phyloP scores from a whole-genome alignment of 2,113 vertebrate species.

The Oncorhynchus gorbuscha region DNA sequence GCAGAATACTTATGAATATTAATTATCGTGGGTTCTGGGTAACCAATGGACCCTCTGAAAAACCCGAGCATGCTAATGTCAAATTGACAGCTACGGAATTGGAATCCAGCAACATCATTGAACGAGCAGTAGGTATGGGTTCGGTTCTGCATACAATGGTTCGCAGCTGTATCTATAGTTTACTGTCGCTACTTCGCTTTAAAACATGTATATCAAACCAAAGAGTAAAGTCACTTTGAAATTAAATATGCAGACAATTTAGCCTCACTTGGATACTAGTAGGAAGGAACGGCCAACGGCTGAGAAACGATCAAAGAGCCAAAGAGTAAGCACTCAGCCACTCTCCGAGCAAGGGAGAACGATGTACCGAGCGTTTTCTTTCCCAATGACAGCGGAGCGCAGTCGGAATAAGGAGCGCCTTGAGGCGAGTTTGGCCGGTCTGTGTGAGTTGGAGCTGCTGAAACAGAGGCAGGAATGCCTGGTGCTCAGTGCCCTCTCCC shows the following conservation, averaged over 20 bases:
- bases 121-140: not conserved
- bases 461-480: constrained; percentile 69
- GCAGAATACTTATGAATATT: constrained; percentile 28
- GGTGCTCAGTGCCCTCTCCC: constrained; percentile 62
- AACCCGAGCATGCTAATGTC: constrained; percentile 33
- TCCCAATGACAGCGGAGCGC: constrained; percentile 62
- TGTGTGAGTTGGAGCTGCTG: constrained; percentile 71
- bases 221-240: not conserved
- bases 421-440: constrained; percentile 68
- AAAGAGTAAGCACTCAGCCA: not conserved
- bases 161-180: not conserved
- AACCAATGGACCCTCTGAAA: constrained; percentile 34
- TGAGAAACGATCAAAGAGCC: not conserved
- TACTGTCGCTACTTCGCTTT: not conserved
- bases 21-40: not conserved
- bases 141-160: not conserved
- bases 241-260: not conserved
- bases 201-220: constrained; percentile 1
- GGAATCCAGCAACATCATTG: constrained; percentile 10
- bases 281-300: not conserved
- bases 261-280: not conserved
- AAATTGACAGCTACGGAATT: constrained; percentile 47
- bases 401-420: constrained; percentile 70
- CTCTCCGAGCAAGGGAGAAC: not conserved
- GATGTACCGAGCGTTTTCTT: constrained; percentile 57